These are phyloP conservation scores for Drosophila tristis DNA, from an alignment of 1,140 invertebrate species.

Conservation along the genomic window DNA sequence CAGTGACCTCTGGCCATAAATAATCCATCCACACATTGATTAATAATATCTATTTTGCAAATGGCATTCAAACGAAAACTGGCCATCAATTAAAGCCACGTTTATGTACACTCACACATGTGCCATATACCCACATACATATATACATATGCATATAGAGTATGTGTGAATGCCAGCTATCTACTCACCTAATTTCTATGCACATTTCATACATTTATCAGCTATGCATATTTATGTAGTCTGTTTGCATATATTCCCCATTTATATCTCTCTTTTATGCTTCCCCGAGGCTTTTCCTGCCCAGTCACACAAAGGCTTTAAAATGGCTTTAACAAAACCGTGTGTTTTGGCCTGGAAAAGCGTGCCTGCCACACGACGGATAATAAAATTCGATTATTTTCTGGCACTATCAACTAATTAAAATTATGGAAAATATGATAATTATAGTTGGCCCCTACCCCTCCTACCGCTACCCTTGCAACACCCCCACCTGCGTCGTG, in stretches of 20 bases:
- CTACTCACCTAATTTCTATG: constrained; percentile 36
- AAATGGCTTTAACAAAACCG: constrained; percentile 33
- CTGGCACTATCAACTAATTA: constrained; percentile 55
- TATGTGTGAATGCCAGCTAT: background rate
- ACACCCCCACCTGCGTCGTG: background rate
- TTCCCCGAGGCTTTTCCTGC: constrained; percentile 25
- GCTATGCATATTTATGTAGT: constrained; percentile 27
- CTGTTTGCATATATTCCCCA: background rate
- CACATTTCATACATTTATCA: constrained; percentile 40
- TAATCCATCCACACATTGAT: constrained; percentile 51
- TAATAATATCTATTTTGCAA: constrained; percentile 51
- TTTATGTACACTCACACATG: background rate
- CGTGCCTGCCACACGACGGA: constrained; percentile 14
- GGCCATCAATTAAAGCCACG: constrained; percentile 41
- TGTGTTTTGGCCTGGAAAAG: constrained; percentile 1
- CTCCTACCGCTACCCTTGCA: too few relatives aligned
- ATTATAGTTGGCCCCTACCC: constrained; percentile 13
- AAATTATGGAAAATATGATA: constrained; percentile 62
- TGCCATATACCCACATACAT: background rate
- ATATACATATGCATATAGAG: constrained; percentile 2
- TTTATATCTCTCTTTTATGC: constrained; percentile 35
- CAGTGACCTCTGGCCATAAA: constrained; percentile 28
- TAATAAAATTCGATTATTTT: constrained; percentile 51
- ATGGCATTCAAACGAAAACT: constrained; percentile 28
- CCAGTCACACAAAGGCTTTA: constrained; percentile 40